Base-by-base conservation (phyloP, 1,140 invertebrate genomes). In the Spodoptera frugiperda region DNA sequence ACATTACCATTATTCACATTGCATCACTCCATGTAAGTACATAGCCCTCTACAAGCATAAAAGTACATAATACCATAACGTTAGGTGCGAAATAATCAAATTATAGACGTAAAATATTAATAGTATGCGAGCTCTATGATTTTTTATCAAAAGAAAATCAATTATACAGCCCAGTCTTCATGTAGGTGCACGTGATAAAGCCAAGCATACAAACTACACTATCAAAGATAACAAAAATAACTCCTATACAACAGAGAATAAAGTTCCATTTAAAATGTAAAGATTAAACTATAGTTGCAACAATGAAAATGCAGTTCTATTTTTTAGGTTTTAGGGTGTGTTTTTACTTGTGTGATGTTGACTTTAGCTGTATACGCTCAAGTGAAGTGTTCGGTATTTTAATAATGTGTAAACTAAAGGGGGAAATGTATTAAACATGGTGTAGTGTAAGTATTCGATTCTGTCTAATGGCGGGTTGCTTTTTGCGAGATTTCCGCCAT, bases 81-180 rank as follows among this genome's bases (percentile, higher is more conserved):
- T 55, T 49, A 53, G 68, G 68, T 72, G 33, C 51, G 68, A 72
- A 57, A 72, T 72, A 72, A 72, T 72, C 53, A 72, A 61, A 51
- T 74, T 57, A 61, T 74, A 44, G 25, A 61, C 30, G 57, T 65
- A 39, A 11, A 67, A 76, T 65, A 76, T 76, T 53, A 54, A 65
- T 65, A 19, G 61, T 21, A 65, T 53, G 49, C 63, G 12, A 67
- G 11, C 68, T 68, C 51, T 67, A 48, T 33, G 51, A 67, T 57
- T 79, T 80, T 82, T 80, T 79, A 82, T 78, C 78, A 74, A 81
- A 82, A 78, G 80, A 76, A 84, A 84, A 82, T 84, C 80, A 78
- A 84, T 84, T 84, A 84, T 70, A 76, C 30, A 57, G 75, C 57
- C 59, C 54, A 53, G 33, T 48, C 17, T 75, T 71, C 78, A 76